These are phyloP conservation scores for Chunga burmeisteri DNA, from an alignment of 2,113 vertebrate genomes.

Conservation along the genomic window DNA sequence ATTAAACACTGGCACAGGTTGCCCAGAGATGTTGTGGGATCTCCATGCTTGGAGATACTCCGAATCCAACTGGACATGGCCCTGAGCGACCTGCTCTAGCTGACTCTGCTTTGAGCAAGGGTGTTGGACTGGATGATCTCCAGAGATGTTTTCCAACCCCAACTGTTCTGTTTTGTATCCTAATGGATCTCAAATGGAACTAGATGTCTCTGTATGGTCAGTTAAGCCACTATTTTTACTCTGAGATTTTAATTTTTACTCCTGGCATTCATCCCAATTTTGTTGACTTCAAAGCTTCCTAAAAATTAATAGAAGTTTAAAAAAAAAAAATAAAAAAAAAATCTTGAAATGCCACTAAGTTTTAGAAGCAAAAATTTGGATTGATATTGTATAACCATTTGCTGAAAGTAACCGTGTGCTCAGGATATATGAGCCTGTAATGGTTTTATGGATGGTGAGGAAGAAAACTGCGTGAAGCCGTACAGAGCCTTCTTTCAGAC, in stretches of 20 bases:
- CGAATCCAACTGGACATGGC: no score
- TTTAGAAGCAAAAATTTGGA: background rate
- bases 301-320: background rate
- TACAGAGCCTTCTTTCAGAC: background rate
- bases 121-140: background rate
- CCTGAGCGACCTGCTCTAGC: no score
- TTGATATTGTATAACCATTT: background rate
- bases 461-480: background rate
- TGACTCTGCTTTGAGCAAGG: no score
- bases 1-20: no score
- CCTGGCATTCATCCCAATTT: background rate
- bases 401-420: background rate
- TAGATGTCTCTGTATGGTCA: background rate
- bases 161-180: background rate
- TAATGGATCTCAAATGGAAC: background rate
- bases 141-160: background rate
- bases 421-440: background rate
- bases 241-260: background rate
- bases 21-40: no score
- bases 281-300: background rate
- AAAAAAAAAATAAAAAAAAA: no score
- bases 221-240: background rate
- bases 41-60: no score
- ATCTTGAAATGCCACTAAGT: background rate
- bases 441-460: background rate